Conservation (phyloP, 1,140 invertebrate species). For the Amyelois transitella region DNA sequence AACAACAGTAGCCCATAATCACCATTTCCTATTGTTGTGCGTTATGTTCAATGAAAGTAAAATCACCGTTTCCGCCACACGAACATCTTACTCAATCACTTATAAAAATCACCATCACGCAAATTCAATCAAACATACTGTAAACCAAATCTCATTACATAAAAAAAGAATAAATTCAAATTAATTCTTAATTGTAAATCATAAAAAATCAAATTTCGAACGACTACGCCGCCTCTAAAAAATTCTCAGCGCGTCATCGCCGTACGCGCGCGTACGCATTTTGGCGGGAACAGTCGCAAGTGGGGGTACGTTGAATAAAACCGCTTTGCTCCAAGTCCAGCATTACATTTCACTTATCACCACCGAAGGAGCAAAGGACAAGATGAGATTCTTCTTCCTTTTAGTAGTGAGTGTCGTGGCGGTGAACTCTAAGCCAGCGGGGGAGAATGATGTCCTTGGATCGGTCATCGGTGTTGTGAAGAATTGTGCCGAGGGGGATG, state of each 20-base stretch:
- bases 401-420: conserved; percentile 72
- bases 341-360: conserved; percentile 49
- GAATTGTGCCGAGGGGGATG: conserved; percentile 80
- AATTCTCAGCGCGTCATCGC: conserved; percentile 20
- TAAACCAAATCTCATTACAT: background rate
- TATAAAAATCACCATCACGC: background rate
- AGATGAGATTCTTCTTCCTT: conserved; percentile 75
- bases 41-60: background rate
- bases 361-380: conserved; percentile 34
- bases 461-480: conserved; percentile 80
- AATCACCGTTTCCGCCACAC: background rate
- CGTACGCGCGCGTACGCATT: conserved; percentile 20
- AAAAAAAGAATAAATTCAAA: background rate
- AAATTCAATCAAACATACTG: background rate
- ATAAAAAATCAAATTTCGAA: background rate
- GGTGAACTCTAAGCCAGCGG: conserved; percentile 73
- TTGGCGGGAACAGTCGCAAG: conserved; percentile 26
- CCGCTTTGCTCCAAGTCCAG: conserved; percentile 30
- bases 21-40: background rate
- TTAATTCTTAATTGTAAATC: background rate
- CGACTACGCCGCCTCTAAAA: conserved; percentile 19
- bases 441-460: conserved; percentile 68
- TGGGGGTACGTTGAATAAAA: conserved; percentile 58
- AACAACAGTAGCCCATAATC: background rate
- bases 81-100: background rate